A percentile compares a stretch with the other conserved stretches of the same genome.
phyloP scores from a whole-genome alignment of 2,797 vertebrate species.

The Acanthis flammea region DNA sequence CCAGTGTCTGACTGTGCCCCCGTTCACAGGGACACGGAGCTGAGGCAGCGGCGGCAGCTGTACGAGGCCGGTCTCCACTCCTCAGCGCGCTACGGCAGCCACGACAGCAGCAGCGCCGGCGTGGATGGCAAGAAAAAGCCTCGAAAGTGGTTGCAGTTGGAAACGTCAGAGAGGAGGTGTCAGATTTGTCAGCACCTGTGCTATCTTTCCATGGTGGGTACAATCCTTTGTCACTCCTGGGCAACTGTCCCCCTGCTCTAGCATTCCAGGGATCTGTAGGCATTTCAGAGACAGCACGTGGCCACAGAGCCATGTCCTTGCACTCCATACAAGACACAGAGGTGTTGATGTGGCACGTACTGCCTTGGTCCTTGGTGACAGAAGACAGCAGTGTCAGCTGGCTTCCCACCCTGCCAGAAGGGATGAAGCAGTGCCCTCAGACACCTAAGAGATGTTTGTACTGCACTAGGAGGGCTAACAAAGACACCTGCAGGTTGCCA shows the following conservation, averaged over 20 bases:
- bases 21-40: slow-evolving; percentile 90
- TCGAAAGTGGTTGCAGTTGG: slow-evolving; percentile 94
- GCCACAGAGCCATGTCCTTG: rapidly evolving
- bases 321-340: rapidly evolving
- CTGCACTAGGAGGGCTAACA: neutral
- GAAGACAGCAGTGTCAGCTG: neutral
- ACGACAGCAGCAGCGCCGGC: slow-evolving; percentile 79
- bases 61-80: slow-evolving; percentile 92
- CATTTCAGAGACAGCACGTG: neutral
- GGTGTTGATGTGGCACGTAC: neutral
- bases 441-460: rapidly evolving
- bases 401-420: neutral
- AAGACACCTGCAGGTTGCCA: neutral
- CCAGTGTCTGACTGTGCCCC: neutral
- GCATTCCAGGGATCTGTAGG: rapidly evolving
- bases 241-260: too few species aligned
- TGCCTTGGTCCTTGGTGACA: neutral
- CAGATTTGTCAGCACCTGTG: slow-evolving; percentile 98
- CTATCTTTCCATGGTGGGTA: slow-evolving; percentile 96
- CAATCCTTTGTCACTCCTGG: neutral
- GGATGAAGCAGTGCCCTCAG: rapidly evolving
- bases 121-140: slow-evolving; percentile 92
- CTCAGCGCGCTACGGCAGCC: slow-evolving; percentile 93
- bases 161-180: slow-evolving; percentile 95
- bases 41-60: slow-evolving; percentile 92